Percentiles rank a stretch among this genome's conserved stretches.
Evolutionary conservation across 2,113 vertebrate genomes (phyloP).

Genomic region (Chamaetylas fuelleborni): DNA sequence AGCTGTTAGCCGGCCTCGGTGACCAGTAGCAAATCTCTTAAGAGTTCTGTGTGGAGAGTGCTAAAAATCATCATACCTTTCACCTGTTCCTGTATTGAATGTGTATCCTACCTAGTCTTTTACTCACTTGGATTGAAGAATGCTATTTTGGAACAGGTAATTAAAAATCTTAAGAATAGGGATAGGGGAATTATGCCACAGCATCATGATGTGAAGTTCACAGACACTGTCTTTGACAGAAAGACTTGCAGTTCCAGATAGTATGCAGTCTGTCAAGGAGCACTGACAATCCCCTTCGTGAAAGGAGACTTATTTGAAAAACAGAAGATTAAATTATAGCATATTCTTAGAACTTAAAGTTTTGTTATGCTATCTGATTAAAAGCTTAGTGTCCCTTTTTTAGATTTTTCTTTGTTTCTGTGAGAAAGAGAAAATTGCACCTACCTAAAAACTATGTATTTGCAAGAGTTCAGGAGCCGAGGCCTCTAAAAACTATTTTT

Average conservation of each 20-base stretch:
- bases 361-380: neutral
- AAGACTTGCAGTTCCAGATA: neutral
- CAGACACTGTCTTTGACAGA: accelerated
- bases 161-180: neutral
- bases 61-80: neutral
- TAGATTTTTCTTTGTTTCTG: neutral
- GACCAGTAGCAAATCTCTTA: neutral
- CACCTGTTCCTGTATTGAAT: neutral
- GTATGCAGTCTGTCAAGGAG: neutral
- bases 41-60: neutral
- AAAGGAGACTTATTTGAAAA: neutral
- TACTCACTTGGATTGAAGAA: neutral
- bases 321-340: neutral
- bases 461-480: neutral
- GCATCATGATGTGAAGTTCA: neutral
- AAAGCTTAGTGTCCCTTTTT: neutral
- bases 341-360: neutral
- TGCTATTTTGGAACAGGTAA: neutral
- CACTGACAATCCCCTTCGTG: neutral
- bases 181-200: neutral
- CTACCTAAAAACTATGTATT: neutral
- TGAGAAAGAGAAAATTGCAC: neutral
- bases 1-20: accelerated
- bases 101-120: neutral
- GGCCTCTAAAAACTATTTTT: neutral